Evolutionary conservation across 37 sponge, comb jelly and placozoan genomes (phyloP), one percentile per base, ranked within the genome.

Genomic region (Tethya wilhelma): DNA sequence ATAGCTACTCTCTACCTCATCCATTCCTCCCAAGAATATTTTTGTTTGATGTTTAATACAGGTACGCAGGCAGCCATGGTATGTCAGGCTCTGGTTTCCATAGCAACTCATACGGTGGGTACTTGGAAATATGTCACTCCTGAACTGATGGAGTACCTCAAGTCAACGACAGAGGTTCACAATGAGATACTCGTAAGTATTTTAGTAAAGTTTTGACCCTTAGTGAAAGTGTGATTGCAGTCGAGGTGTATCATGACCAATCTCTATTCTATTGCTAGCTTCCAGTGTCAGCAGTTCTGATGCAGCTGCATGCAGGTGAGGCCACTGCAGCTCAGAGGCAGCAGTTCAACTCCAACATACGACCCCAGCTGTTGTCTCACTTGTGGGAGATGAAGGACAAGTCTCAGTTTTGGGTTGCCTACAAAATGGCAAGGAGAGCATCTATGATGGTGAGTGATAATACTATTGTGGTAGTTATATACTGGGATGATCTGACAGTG

Each of bases 351-450:
- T 53, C 72, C 56, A 4, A 49, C 23, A 56, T 75, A 1, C 62
- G 46, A 30, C 88, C 83, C 17, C 44, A 69, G 20, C 76, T 88
- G n/a, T 77, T 82, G 22, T 5, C 59, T 28, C 33, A 45, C 1
- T 62, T 88, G 42, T 77, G 82, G 83, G 59, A 34, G 6, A 42
- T 57, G 38, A 1, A 37, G 30, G 59, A 77, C 28, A 58, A 67
- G 31, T 62, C 62, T 2, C 25, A 23, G 28, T 68, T 67, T 55
- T 90, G 81, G 84, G 46, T 84, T 40, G 71, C 59, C 56, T 90
- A 90, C 77, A 73, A 84, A 63, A 37, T 85, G 2, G 90, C 90
- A 59, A 79, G 86, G 55, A 78, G 64, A 42, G 90, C 90, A 40
- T 83, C 86, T 38, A 68, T 62, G 45, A 80, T 84, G 86, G 90